Evolutionary conservation across 2,888 invertebrate genomes (phyloP).

Genomic region (Isotomurus palustris): DNA sequence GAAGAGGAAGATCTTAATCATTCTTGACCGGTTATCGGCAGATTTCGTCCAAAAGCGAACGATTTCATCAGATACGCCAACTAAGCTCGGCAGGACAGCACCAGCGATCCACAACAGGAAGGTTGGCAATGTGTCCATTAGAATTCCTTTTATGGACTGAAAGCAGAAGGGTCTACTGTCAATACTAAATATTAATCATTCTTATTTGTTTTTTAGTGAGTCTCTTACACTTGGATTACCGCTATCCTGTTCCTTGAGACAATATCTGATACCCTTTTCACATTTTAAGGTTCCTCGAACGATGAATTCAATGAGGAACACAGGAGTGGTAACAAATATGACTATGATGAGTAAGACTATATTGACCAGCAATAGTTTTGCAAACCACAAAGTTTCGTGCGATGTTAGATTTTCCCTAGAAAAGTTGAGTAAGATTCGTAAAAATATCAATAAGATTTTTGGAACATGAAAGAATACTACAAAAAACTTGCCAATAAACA

Average conservation of each 20-base stretch:
- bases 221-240: constrained; percentile 9
- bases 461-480: not conserved
- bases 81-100: constrained; percentile 83
- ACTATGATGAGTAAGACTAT: constrained; percentile 70
- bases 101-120: constrained; percentile 81
- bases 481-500: constrained; percentile 68
- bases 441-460: not conserved
- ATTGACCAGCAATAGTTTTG: constrained; percentile 78
- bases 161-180: constrained; percentile 11
- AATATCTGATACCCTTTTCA: too few relatives aligned
- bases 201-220: too few relatives aligned
- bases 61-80: constrained; percentile 84
- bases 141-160: too few relatives aligned
- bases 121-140: constrained; percentile 83
- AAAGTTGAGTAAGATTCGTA: too few relatives aligned
- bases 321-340: constrained; percentile 90
- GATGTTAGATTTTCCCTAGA: constrained; percentile 79
- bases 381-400: constrained; percentile 75
- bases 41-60: constrained; percentile 92
- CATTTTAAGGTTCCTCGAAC: too few relatives aligned
- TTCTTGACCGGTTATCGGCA: constrained; percentile 83
- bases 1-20: constrained; percentile 90
- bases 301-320: constrained; percentile 72
- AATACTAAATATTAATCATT: too few relatives aligned
- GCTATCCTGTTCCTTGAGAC: constrained; percentile 8